Conservation (phyloP, 2,888 invertebrate genomes). For the Aspidiotus destructor region DNA sequence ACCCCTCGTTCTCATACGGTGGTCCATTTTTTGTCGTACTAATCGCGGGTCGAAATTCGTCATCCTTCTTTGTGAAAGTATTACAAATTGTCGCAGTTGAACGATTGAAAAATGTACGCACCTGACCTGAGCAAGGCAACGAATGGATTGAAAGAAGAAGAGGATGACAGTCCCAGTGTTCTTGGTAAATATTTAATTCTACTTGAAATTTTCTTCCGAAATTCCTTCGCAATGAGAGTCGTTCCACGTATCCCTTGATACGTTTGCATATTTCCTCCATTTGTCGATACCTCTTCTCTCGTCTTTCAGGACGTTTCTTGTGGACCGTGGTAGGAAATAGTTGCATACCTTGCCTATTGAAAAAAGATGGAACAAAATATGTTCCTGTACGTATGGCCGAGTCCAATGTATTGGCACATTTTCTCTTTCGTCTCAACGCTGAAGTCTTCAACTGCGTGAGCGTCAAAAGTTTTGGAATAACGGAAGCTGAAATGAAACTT, state of each 20-base stretch:
- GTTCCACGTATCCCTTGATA: background rate
- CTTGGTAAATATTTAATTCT: constrained; percentile 6
- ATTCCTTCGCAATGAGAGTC: background rate
- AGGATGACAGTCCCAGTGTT: constrained; percentile 21
- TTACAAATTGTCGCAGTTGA: background rate
- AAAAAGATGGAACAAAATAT: constrained; percentile 58
- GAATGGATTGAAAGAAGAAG: background rate
- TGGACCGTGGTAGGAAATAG: constrained; percentile 81
- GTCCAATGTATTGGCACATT: constrained; percentile 76
- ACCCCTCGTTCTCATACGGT: too few relatives aligned
- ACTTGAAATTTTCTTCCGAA: background rate
- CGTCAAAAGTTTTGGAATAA: constrained; percentile 85
- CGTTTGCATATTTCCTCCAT: background rate
- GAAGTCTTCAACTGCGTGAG: constrained; percentile 86
- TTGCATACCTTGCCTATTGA: constrained; percentile 67
- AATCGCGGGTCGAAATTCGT: too few relatives aligned
- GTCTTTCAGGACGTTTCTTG: constrained; percentile 56
- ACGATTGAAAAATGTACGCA: constrained; percentile 2
- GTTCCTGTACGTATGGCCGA: constrained; percentile 93
- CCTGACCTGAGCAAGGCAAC: background rate
- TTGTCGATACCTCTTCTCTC: background rate
- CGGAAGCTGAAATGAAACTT: constrained; percentile 77
- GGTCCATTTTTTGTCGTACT: too few relatives aligned
- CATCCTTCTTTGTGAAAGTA: too few relatives aligned
- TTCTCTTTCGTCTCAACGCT: constrained; percentile 75